phyloP scores from a whole-genome alignment of 1,140 invertebrate species.

The Solenopsis fugax region DNA sequence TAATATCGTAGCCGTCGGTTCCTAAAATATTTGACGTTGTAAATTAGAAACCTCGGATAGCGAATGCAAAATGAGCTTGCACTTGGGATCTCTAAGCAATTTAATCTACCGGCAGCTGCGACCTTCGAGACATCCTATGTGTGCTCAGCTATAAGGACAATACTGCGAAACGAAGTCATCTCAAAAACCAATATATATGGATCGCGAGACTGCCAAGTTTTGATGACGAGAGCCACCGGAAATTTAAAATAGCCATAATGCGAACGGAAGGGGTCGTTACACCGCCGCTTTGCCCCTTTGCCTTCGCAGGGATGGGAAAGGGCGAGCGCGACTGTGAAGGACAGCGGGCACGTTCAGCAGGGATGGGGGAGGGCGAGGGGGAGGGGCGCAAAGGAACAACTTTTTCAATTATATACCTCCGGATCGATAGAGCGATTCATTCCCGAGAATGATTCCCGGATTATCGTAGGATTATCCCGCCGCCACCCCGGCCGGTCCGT shows the following conservation, averaged over 20 bases:
- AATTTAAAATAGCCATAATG: conserved; percentile 68
- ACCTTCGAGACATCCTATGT: not conserved
- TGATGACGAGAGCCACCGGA: conserved; percentile 43
- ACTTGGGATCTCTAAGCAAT: conserved; percentile 25
- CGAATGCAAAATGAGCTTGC: conserved; percentile 8
- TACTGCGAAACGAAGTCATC: conserved; percentile 1
- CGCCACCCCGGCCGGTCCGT: conserved; percentile 42
- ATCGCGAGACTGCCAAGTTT: conserved; percentile 38
- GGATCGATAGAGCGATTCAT: conserved; percentile 81
- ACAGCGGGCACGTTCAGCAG: conserved; percentile 59
- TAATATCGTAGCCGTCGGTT: conserved; percentile 8
- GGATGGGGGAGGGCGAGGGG: no score
- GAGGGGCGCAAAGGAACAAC: conserved; percentile 72
- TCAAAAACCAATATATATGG: conserved; percentile 27
- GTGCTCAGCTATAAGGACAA: conserved; percentile 11
- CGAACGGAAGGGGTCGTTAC: conserved; percentile 37
- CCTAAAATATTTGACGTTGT: conserved; percentile 31
- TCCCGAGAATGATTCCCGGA: conserved; percentile 80
- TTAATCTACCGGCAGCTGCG: not conserved
- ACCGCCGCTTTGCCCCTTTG: conserved; percentile 40
- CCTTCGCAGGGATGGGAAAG: conserved; percentile 45
- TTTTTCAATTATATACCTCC: conserved; percentile 79
- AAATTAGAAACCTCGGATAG: not conserved
- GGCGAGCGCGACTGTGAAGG: conserved; percentile 66
- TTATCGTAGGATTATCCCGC: conserved; percentile 80